phyloP scores from a whole-genome alignment of 2,113 vertebrate species.

The Lates calcarifer region DNA sequence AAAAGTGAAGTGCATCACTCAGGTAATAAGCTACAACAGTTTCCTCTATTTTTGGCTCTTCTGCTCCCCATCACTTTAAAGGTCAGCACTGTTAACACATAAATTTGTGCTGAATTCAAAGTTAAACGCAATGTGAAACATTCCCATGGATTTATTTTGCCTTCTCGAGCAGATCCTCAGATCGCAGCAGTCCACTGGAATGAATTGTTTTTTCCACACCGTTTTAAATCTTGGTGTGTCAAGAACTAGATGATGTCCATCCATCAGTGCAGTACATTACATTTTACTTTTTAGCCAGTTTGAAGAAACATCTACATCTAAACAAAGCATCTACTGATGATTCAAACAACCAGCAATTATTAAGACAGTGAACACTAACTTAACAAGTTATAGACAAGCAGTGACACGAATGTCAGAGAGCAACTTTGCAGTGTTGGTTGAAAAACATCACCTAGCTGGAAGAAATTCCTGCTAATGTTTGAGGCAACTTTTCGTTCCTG shows the following conservation, averaged over 20 bases:
- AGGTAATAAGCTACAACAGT: neutral
- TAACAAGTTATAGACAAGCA: neutral
- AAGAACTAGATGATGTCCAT: neutral
- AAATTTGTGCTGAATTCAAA: constrained; percentile 5
- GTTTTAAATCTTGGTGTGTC: neutral
- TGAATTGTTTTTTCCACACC: neutral
- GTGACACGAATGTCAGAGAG: constrained; percentile 24
- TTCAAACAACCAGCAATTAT: neutral
- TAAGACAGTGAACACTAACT: neutral
- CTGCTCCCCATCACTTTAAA: neutral
- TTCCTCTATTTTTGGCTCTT: neutral
- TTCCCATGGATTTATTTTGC: neutral
- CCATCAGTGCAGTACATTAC: neutral
- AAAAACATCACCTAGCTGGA: constrained; percentile 40
- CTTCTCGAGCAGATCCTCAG: neutral
- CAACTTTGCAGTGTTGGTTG: constrained; percentile 33
- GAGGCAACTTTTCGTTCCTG: constrained; percentile 20
- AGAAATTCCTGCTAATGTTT: constrained; percentile 34
- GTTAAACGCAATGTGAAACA: neutral
- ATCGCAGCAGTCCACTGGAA: neutral
- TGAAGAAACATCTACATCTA: neutral
- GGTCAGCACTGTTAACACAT: neutral
- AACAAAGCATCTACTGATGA: neutral
- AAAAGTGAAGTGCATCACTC: neutral
- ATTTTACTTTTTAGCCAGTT: neutral